phyloP scores from a whole-genome alignment of 1,140 invertebrate species.

The Eubasilissa regina region DNA sequence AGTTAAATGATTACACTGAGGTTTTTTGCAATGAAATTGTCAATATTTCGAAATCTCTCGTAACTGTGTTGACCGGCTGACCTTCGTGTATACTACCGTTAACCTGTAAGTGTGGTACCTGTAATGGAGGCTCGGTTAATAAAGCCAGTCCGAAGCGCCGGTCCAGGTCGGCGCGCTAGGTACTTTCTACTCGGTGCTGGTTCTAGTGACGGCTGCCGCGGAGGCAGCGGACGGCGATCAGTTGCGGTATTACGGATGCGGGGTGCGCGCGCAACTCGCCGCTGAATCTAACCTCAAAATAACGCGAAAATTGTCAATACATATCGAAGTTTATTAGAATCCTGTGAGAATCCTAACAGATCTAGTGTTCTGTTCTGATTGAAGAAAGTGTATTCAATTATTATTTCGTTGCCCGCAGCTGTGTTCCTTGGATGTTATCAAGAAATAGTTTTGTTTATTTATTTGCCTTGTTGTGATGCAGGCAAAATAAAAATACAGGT shows the following conservation, averaged over 20 bases:
- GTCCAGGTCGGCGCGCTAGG: background rate
- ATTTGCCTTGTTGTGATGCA: background rate
- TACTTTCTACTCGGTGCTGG: background rate
- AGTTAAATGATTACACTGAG: background rate
- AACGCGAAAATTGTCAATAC: background rate
- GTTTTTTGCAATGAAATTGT: background rate
- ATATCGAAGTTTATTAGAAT: background rate
- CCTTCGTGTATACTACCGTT: background rate
- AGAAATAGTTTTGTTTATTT: background rate
- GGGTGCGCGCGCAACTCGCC: slow-evolving; percentile 28
- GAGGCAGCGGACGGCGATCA: background rate
- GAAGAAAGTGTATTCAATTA: background rate
- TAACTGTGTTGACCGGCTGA: background rate
- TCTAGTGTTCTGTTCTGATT: background rate
- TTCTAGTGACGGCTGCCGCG: background rate
- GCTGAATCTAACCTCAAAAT: slow-evolving; percentile 13
- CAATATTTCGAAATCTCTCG: background rate
- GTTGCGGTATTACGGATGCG: slow-evolving; percentile 6
- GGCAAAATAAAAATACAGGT: too few species aligned
- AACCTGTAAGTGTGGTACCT: background rate
- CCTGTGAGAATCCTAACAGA: slow-evolving; percentile 11
- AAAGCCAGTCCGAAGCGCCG: background rate
- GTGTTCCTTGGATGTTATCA: background rate
- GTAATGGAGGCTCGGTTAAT: background rate
- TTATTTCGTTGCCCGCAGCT: too few species aligned